Base-by-base conservation (phyloP, 2,888 invertebrate species). In the Andrena minutula region DNA sequence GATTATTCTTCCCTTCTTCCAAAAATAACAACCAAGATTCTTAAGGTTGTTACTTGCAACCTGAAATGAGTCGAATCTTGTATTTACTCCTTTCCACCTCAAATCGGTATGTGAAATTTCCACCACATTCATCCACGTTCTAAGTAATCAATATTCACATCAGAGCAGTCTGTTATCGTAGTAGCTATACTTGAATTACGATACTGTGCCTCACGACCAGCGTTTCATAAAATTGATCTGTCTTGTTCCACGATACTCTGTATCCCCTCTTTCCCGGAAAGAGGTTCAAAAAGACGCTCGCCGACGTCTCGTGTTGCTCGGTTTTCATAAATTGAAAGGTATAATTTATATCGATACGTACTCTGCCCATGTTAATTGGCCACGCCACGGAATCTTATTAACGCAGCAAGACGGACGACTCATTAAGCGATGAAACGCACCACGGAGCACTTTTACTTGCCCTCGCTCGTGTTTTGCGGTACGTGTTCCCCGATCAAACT, bases 241-340 rank as follows among this genome's bases (percentile, higher is more conserved):
- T 26, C 23, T 10, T 56, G 26, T 20, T 56, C 23, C 23, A 26
- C 23, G 23, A 26, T 23, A 56, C 56, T 23, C 56, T 56, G 26
- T 56, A 56, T 23, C 23, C 10, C 4, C 56, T 4, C 23, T 56
- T 56, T 56, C 23, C 56, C 23, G 23, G 56, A 56, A 10, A 56
- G 56, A 56, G 23, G 20, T 23, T 56, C 4, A 56, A 56, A 23
- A 56, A 23, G 23, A 10, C 56, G 10, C 10, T 23, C 56, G 23
- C 23, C 56, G 53, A 23, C 53, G 53, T 20, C 2, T 56, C 23
- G 10, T 1, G 3, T 8, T 53, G 53, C 53, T 53, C 20, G 53
- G 23, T 12, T 56, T 56, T 23, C 23, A 56, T 56, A 56, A 23
- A 56, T 60, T 28, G 28, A n/a, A 60, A 60, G 60, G 12, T 60